Base-by-base conservation (phyloP, 2,797 vertebrate species). In the Danio albolineatus region DNA sequence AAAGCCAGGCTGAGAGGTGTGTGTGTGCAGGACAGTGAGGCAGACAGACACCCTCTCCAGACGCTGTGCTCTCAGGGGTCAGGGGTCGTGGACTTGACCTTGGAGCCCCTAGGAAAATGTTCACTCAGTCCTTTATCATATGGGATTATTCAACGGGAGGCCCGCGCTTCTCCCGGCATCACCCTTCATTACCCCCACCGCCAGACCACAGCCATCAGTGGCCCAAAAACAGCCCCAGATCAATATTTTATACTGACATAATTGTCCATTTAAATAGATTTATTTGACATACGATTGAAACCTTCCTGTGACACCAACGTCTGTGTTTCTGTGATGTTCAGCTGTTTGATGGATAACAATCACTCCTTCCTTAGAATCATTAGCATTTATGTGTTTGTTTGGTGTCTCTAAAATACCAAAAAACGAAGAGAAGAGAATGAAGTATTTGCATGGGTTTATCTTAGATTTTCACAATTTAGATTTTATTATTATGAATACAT, bases 21-120 rank as follows among this genome's bases (percentile, higher is more conserved):
- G 48, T 49, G 48, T 44, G 43, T 6, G 48, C 84, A 88, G 89
- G 89, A 92, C 88, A 89, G 88, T 84, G 80, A 83, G 81, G 83
- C 86, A 88, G 87, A 92, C 89, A 92, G 89, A 57, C 69, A 16
- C 4, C 44, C 66, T 65, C 79, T 87, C 88, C 88, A 93, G 92
- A 93, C 90, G 80, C 88, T 91, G 89, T 89, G 91, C 91, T 86
- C 84, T 71, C 84, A 82, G 39, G 82, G 92, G 92, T 94, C 92
- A 93, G 83, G 84, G 92, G 92, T 93, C 86, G 36, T 91, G 93
- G 89, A 95, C 94, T 94, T 95, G 94, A 94, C 93, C 92, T 93
- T 90, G 88, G 89, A 81, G 87, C 88, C 89, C 83, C 88, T 83
- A 88, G 88, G 90, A 92, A 91, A 92, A 88, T 83, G 86, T 89